Conservation (phyloP, 2,797 vertebrate species). For the Choloepus didactylus region DNA sequence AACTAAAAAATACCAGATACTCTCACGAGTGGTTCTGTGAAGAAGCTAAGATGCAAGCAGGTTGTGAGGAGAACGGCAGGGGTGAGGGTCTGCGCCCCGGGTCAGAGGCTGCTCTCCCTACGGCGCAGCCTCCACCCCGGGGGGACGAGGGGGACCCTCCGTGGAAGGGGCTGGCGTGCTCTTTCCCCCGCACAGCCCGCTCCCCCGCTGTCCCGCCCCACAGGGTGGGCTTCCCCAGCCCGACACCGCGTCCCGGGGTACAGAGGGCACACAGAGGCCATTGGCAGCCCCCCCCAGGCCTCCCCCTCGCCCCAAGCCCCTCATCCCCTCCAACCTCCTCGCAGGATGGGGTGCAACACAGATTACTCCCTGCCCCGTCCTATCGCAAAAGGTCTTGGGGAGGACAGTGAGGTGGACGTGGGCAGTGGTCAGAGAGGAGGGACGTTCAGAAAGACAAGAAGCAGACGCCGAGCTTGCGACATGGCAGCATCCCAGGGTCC, state of each 20-base stretch:
- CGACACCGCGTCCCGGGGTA: not conserved
- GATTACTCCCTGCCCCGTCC: not conserved
- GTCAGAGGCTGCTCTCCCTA: too few species aligned
- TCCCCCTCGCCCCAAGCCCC: not conserved
- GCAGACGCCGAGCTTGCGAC: not conserved
- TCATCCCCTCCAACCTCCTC: not conserved
- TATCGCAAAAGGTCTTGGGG: not conserved
- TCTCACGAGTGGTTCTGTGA: too few species aligned
- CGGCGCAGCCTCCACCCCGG: too few species aligned
- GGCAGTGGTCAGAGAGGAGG: not conserved
- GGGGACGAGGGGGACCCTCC: not conserved
- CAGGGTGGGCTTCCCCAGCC: not conserved
- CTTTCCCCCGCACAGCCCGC: not conserved
- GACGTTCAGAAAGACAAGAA: not conserved
- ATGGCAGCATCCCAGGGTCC: not conserved
- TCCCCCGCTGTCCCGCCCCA: not conserved
- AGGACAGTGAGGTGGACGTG: not conserved
- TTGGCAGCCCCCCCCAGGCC: not conserved
- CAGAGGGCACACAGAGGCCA: not conserved
- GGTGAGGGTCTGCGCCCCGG: too few species aligned
- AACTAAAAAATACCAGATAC: not conserved
- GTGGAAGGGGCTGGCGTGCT: fast-evolving
- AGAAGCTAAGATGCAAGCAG: too few species aligned
- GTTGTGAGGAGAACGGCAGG: too few species aligned
- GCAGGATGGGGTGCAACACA: not conserved